Evolutionary conservation across 2,113 vertebrate species (phyloP).

Genomic region (Ahaetulla prasina): DNA sequence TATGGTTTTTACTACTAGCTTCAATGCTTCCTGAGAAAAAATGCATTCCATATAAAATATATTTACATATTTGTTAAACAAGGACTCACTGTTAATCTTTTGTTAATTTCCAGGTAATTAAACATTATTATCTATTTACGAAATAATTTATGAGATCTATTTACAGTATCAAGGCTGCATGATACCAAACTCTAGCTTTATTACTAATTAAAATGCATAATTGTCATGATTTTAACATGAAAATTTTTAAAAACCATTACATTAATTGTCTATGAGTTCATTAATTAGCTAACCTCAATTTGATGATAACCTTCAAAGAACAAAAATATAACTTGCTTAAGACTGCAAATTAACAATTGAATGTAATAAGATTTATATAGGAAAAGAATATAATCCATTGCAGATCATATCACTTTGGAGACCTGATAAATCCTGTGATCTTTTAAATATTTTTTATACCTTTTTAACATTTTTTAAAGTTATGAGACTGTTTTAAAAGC

Average conservation of each 20-base stretch:
- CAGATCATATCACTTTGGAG: conserved; percentile 55
- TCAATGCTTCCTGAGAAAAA: conserved; percentile 30
- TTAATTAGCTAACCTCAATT: conserved; percentile 71
- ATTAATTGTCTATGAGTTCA: conserved; percentile 72
- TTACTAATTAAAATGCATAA: conserved; percentile 62
- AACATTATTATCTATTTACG: conserved; percentile 57
- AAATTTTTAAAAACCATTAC: conserved; percentile 69
- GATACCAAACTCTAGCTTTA: conserved; percentile 48
- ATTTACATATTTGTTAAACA: conserved; percentile 47
- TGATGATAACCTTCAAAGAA: conserved; percentile 61
- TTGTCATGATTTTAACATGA: conserved; percentile 66
- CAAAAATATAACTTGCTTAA: background rate
- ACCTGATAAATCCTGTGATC: conserved; percentile 42
- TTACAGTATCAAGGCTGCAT: conserved; percentile 60
- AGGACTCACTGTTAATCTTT: conserved; percentile 54
- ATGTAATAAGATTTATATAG: background rate
- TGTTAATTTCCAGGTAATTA: conserved; percentile 57
- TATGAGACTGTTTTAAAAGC: conserved; percentile 50
- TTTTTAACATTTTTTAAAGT: conserved; percentile 41
- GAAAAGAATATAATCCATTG: conserved; percentile 53
- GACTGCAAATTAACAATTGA: background rate
- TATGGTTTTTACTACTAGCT: conserved; percentile 6
- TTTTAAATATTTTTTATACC: conserved; percentile 45
- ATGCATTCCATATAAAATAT: conserved; percentile 35
- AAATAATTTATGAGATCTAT: conserved; percentile 61